These are phyloP conservation scores for Tholera decimalis DNA, from an alignment of 2,888 invertebrate species.

Conservation along the genomic window DNA sequence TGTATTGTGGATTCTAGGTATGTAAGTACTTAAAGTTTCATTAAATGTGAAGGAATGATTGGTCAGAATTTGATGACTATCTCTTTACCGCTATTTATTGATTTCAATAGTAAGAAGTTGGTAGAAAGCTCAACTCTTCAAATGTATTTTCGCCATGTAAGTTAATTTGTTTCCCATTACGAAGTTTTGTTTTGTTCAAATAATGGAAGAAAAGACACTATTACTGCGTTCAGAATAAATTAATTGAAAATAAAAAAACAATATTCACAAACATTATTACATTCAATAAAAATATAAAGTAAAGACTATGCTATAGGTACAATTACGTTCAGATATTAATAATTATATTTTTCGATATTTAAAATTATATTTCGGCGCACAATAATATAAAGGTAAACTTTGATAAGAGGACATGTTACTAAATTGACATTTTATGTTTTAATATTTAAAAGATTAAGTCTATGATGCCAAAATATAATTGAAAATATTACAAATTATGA, in stretches of 20 bases:
- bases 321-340: constrained; percentile 77
- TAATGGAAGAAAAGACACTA: constrained; percentile 3
- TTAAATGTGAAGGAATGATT: constrained; percentile 12
- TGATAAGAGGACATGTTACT: constrained; percentile 38
- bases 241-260: constrained; percentile 70
- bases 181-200: not conserved
- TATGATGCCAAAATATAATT: constrained; percentile 68
- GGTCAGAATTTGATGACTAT: constrained; percentile 1
- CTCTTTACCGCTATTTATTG: not conserved
- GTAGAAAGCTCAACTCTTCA: not conserved
- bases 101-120: not conserved
- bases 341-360: constrained; percentile 64
- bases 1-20: not conserved
- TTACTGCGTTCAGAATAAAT: constrained; percentile 55
- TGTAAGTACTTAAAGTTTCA: constrained; percentile 24
- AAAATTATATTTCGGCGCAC: constrained; percentile 73
- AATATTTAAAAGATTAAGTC: constrained; percentile 6
- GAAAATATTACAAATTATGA: constrained; percentile 77
- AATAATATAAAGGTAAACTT: constrained; percentile 30
- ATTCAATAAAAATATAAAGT: constrained; percentile 76
- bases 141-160: not conserved
- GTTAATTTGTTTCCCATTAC: not conserved
- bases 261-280: constrained; percentile 75
- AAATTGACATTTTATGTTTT: constrained; percentile 54
- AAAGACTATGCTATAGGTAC: constrained; percentile 73